A percentile compares a stretch with the other conserved stretches of the same genome.
These are phyloP conservation scores for Acleris laterana DNA, from an alignment of 2,888 invertebrate species.

Conservation along the genomic window DNA sequence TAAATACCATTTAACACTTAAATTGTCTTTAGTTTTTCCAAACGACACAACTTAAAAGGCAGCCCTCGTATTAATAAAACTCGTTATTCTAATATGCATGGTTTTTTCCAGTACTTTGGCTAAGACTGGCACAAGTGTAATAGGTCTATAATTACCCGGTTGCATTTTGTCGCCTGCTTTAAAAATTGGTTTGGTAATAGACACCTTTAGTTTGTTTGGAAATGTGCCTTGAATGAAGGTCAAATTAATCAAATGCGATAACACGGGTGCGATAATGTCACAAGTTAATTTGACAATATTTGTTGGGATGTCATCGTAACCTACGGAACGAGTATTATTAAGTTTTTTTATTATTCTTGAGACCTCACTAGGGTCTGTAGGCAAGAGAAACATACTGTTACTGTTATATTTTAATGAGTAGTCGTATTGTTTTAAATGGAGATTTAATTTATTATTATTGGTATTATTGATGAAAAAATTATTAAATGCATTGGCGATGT, in stretches of 20 bases:
- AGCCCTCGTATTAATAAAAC: neutral
- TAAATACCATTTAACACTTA: no score
- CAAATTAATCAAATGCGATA: slow-evolving; percentile 7
- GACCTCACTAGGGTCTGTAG: neutral
- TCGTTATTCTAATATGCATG: neutral
- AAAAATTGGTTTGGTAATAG: neutral
- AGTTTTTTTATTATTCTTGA: neutral
- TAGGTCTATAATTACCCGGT: neutral
- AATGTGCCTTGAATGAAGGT: neutral
- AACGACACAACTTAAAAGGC: no score
- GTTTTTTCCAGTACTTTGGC: neutral
- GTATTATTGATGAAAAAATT: neutral
- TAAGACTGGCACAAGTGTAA: neutral
- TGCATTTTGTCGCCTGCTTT: slow-evolving; percentile 2
- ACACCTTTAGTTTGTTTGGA: neutral
- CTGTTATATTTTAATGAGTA: neutral
- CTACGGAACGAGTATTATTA: neutral
- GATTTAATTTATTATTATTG: neutral
- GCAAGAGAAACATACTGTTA: neutral
- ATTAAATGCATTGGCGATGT: slow-evolving; percentile 2
- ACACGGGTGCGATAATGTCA: neutral
- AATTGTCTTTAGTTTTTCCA: no score
- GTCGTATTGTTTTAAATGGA: neutral
- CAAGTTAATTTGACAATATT: neutral
- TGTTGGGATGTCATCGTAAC: slow-evolving; percentile 3